A percentile compares a stretch with the other conserved stretches of the same genome.
Conservation (phyloP, 37 sponge, comb jelly and placozoan genomes). For the Chondrilla cf. caribensis region DNA sequence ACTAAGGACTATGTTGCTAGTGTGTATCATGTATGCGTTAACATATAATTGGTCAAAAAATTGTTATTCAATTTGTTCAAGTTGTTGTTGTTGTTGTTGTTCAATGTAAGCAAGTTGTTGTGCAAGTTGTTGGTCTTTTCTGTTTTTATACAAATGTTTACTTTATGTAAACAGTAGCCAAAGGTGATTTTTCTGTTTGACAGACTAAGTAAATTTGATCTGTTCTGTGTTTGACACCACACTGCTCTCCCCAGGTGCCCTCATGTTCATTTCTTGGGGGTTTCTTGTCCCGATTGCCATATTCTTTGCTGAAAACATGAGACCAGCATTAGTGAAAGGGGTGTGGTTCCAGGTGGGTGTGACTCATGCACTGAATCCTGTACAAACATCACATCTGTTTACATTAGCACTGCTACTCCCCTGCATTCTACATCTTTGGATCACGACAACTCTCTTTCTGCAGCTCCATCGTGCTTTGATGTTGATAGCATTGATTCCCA, state of each 20-base stretch:
- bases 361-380: background rate
- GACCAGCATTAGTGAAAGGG: conserved; percentile 61
- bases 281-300: conserved; percentile 47
- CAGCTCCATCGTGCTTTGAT: conserved; percentile 57
- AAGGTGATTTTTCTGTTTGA: too few species aligned
- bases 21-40: too few species aligned
- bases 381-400: background rate
- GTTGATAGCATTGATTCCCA: conserved; percentile 36
- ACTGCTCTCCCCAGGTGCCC: background rate
- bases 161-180: too few species aligned
- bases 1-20: too few species aligned
- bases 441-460: background rate
- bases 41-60: too few species aligned
- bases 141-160: too few species aligned
- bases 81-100: too few species aligned
- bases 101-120: too few species aligned
- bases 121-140: too few species aligned
- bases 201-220: too few species aligned
- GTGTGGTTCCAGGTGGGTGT: conserved; percentile 64
- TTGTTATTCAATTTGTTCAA: too few species aligned
- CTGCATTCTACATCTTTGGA: background rate
- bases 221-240: too few species aligned
- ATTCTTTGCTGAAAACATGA: conserved; percentile 74
- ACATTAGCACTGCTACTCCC: background rate
- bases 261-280: conserved; percentile 33